Conservation (phyloP, 1,140 invertebrate species). For the Drosophila carrolli region DNA sequence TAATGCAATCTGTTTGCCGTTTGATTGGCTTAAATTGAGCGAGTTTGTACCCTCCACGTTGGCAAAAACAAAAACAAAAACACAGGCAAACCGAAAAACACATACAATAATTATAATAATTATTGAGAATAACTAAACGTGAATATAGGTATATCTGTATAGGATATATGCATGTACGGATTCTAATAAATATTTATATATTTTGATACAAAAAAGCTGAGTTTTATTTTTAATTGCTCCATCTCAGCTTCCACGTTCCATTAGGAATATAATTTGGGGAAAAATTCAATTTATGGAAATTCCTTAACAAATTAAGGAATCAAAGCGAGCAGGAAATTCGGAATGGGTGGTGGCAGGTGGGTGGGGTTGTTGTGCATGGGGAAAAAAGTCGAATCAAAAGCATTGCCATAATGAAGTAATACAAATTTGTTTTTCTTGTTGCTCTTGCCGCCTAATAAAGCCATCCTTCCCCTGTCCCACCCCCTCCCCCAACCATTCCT, state of each 20-base stretch:
- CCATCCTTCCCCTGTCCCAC: slow-evolving; percentile 24
- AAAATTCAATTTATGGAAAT: slow-evolving; percentile 54
- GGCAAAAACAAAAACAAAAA: slow-evolving; percentile 7
- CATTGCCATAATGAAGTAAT: slow-evolving; percentile 74
- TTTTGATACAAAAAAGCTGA: slow-evolving; percentile 37
- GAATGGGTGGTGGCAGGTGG: not conserved
- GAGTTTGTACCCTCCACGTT: slow-evolving; percentile 20
- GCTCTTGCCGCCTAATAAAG: slow-evolving; percentile 67
- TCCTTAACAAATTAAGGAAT: slow-evolving; percentile 62
- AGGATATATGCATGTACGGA: slow-evolving; percentile 47
- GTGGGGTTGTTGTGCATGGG: not conserved
- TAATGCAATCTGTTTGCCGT: slow-evolving; percentile 49
- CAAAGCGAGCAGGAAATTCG: slow-evolving; percentile 45
- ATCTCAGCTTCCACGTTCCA: slow-evolving; percentile 21
- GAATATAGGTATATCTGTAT: slow-evolving; percentile 60
- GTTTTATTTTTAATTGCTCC: slow-evolving; percentile 50
- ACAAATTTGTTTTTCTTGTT: slow-evolving; percentile 57
- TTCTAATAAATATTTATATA: slow-evolving; percentile 61
- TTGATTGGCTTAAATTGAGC: slow-evolving; percentile 43
- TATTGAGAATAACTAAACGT: slow-evolving; percentile 63
- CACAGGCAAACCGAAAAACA: slow-evolving; percentile 20
- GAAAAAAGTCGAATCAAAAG: slow-evolving; percentile 63
- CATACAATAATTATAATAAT: slow-evolving; percentile 61
- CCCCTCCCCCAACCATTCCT: not conserved
- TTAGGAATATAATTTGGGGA: slow-evolving; percentile 40